Evolutionary conservation across 2,797 vertebrate genomes (phyloP).

Genomic region (Sebastes hubbsi): DNA sequence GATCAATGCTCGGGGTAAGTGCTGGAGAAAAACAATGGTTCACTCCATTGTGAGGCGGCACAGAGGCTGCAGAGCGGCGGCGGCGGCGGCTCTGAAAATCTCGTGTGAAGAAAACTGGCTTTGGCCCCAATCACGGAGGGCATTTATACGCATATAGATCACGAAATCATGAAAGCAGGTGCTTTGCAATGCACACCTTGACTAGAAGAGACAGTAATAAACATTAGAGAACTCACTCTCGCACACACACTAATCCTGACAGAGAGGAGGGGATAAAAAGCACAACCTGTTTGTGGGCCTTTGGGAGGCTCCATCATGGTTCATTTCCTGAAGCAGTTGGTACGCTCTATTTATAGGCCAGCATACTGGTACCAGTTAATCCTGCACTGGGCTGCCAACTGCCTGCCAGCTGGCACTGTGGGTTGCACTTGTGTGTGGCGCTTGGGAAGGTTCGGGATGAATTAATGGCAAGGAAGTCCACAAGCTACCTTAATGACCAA

Average conservation of each 20-base stretch:
- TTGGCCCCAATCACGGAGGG: slow-evolving; percentile 24
- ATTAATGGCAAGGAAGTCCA: slow-evolving; percentile 53
- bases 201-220: slow-evolving; percentile 41
- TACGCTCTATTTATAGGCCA: slow-evolving; percentile 80
- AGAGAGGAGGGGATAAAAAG: slow-evolving; percentile 72
- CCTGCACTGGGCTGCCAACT: slow-evolving; percentile 79
- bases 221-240: slow-evolving; percentile 41
- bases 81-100: slow-evolving; percentile 9
- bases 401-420: slow-evolving; percentile 78
- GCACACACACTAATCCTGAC: slow-evolving; percentile 53
- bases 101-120: slow-evolving; percentile 31
- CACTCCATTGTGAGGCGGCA: slow-evolving; percentile 34
- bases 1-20: slow-evolving; percentile 70
- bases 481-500: slow-evolving; percentile 53
- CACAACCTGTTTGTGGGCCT: slow-evolving; percentile 79
- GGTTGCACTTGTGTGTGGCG: slow-evolving; percentile 58
- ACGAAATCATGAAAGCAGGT: slow-evolving; percentile 11
- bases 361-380: slow-evolving; percentile 82
- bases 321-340: slow-evolving; percentile 84
- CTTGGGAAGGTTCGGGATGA: slow-evolving; percentile 56
- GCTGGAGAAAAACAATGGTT: slow-evolving; percentile 61
- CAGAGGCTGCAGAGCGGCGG: neutral
- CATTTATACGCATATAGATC: slow-evolving; percentile 25
- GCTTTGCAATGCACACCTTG: slow-evolving; percentile 28
- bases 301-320: slow-evolving; percentile 79